Base-by-base conservation (phyloP, 1,140 invertebrate species). In the Drosophila repleta region DNA sequence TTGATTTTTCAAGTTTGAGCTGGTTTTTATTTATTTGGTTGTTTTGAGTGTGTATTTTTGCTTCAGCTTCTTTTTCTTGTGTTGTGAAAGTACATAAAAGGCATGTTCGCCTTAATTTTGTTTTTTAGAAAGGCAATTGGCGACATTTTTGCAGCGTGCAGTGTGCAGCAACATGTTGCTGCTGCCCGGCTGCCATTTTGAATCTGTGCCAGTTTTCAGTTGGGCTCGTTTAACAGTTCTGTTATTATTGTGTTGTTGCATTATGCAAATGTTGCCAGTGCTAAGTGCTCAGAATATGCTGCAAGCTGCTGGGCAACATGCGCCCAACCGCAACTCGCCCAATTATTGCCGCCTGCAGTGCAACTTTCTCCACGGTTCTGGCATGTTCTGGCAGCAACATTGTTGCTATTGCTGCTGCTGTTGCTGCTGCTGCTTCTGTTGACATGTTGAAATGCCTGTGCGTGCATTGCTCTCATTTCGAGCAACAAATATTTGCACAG, bases 391-490 rank as follows among this genome's bases (percentile, higher is more conserved):
- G 18, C 46, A 64, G 78, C 77, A 81, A 87, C 82, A 87, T 60
- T 75, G 79, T 74, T 79, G 45, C 20, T 8, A 6, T 11, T 52
- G 11, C 17, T 49, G 56, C 6, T 51, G 15, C 20, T 72, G 57
- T 20, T 74, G n/a, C n/a, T 52, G 11, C 17, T 49, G 56, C 6
- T 51, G 15, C 20, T 72, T 52, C 17, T 74, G 60, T 24, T 74
- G 60, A 74, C 80, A 84, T 85, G 82, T 88, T 75, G 71, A 78
- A 85, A 85, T 88, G 75, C 83, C 79, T 88, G 66, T 66, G 83
- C 71, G 82, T 88, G 66, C 82, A 76, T 87, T 87, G 82, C 82
- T 87, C 82, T 88, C 83, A 88, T 87, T 85, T 35, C 77, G 70
- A 61, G 66, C 71, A 78, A 75, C 77, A 85, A 85, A 81, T 85